These are phyloP conservation scores for Gobionotothen gibberifrons DNA, from an alignment of 2,797 vertebrate species.

Conservation along the genomic window DNA sequence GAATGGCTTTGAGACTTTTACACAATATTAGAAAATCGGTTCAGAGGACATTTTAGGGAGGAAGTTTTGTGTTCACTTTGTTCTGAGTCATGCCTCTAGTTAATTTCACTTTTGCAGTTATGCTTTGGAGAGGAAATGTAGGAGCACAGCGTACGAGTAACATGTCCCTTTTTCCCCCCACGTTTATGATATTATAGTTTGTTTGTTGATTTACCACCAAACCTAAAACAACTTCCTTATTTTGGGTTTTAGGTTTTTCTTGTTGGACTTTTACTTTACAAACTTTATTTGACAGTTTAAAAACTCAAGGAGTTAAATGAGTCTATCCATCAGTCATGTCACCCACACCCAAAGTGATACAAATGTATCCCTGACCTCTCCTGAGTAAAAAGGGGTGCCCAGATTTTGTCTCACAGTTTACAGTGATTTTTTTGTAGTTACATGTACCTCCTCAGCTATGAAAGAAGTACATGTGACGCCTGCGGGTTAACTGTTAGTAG, in stretches of 20 bases:
- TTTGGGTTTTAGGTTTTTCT: conserved; percentile 2
- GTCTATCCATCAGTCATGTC: background rate
- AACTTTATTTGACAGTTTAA: conserved; percentile 15
- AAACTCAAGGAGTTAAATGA: background rate
- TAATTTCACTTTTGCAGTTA: background rate
- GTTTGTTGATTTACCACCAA: background rate
- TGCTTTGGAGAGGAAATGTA: background rate
- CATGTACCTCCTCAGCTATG: conserved; percentile 72
- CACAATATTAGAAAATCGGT: background rate
- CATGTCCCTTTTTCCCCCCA: background rate
- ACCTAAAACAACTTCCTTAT: background rate
- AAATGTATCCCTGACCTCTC: conserved; percentile 34
- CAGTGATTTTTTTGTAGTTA: conserved; percentile 62
- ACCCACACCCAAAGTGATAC: conserved; percentile 1
- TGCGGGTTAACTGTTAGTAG: conserved; percentile 80
- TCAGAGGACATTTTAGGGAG: conserved; percentile 8
- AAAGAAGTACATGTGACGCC: conserved; percentile 78
- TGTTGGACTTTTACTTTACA: background rate
- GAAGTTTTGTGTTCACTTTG: conserved; percentile 1
- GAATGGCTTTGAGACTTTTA: background rate
- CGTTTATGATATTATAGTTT: background rate
- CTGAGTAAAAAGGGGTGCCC: conserved; percentile 22
- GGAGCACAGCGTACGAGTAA: background rate
- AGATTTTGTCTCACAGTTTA: conserved; percentile 65
- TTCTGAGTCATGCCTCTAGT: background rate